These are phyloP conservation scores for Amphimedon queenslandica DNA, from an alignment of 37 sponge, comb jelly and placozoan genomes.

Conservation along the genomic window DNA sequence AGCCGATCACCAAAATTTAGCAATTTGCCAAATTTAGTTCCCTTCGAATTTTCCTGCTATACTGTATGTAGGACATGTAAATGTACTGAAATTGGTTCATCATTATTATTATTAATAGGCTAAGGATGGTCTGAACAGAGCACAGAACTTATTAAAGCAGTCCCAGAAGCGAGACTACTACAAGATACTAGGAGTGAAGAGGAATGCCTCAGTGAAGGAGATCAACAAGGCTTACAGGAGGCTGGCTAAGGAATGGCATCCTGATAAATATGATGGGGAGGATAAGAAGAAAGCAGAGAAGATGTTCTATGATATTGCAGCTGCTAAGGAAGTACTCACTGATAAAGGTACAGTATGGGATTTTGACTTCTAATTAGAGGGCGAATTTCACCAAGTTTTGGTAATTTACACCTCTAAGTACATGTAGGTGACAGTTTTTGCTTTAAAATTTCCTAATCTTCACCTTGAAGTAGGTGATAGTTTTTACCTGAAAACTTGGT, in stretches of 20 bases:
- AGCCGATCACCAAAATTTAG: too few species aligned
- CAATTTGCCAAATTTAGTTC: too few species aligned
- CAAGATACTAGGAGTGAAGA: conserved; percentile 92
- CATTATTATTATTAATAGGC: conserved; percentile 23
- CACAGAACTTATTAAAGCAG: conserved; percentile 91
- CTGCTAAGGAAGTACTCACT: conserved; percentile 97
- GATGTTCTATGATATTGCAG: conserved; percentile 98
- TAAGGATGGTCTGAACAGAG: conserved; percentile 86
- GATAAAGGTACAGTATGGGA: conserved; percentile 80
- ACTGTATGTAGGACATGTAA: conserved; percentile 69
- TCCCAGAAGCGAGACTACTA: conserved; percentile 98
- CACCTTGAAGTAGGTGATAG: too few species aligned
- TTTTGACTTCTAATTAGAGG: too few species aligned
- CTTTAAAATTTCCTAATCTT: too few species aligned
- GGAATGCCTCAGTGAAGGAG: conserved; percentile 81
- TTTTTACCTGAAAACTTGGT: too few species aligned
- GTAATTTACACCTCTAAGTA: too few species aligned
- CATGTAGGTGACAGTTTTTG: too few species aligned
- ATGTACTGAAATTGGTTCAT: neutral
- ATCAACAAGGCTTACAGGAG: conserved; percentile 94
- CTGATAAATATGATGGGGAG: conserved; percentile 84
- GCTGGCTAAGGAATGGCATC: conserved; percentile 90
- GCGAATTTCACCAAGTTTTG: too few species aligned
- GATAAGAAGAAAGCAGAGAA: conserved; percentile 93
- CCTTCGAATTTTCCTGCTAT: too few species aligned